Conservation (phyloP, 53 echinoderm and acorn worm species). For the Paelopatides confundens region DNA sequence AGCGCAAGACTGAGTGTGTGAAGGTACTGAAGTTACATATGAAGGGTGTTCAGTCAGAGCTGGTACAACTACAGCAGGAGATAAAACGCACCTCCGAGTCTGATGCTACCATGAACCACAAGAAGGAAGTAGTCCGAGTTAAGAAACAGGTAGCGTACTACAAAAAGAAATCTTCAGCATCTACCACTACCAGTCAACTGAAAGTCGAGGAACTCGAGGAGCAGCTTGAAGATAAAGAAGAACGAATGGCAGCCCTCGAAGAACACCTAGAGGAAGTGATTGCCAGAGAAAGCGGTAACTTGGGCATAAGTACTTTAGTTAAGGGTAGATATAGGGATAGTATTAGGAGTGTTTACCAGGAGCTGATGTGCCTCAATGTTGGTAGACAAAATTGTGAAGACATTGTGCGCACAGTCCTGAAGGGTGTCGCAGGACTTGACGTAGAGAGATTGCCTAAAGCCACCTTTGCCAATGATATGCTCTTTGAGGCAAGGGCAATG, state of each 20-base stretch:
- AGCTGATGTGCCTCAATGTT: slow-evolving; percentile 63
- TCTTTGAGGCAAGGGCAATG: slow-evolving; percentile 63
- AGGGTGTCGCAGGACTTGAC: not conserved
- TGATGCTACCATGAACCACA: not conserved
- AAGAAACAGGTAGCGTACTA: not conserved
- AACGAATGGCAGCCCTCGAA: not conserved
- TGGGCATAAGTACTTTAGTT: slow-evolving; percentile 20
- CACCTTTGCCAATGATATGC: slow-evolving; percentile 51
- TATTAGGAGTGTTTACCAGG: slow-evolving; percentile 61
- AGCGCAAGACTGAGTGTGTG: not conserved
- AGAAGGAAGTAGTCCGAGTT: too few relatives aligned
- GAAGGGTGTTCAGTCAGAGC: too few relatives aligned
- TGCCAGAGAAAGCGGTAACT: too few relatives aligned
- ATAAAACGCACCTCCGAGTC: too few relatives aligned
- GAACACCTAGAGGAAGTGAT: slow-evolving; percentile 25
- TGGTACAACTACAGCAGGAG: not conserved
- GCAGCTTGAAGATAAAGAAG: not conserved
- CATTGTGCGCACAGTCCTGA: too few relatives aligned
- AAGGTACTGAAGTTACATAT: not conserved
- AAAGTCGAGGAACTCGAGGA: not conserved
- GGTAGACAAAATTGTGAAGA: too few relatives aligned
- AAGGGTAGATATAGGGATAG: too few relatives aligned
- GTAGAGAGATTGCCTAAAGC: slow-evolving; percentile 49
- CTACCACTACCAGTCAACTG: not conserved
- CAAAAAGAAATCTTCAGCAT: slow-evolving; percentile 1